A percentile compares a stretch with the other conserved stretches of the same genome.
Conservation (phyloP, 2,797 vertebrate species). For the Atherinosoma microstoma region DNA sequence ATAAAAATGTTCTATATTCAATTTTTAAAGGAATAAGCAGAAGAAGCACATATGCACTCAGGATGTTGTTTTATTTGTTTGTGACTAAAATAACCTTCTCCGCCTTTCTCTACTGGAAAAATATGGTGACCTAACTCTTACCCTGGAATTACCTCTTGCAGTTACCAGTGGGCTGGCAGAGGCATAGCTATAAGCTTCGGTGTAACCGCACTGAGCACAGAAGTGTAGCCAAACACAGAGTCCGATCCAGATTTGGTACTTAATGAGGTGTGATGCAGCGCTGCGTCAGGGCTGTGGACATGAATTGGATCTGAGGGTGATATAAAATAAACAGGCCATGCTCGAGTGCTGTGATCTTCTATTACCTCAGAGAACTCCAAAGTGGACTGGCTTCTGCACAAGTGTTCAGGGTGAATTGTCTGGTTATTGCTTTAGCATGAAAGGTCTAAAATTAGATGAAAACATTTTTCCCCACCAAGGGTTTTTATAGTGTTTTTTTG, state of each 20-base stretch:
- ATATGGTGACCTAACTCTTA: constrained; percentile 31
- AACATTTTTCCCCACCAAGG: constrained; percentile 14
- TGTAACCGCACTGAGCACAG: constrained; percentile 27
- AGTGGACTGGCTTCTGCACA: constrained; percentile 15
- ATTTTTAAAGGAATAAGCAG: not conserved
- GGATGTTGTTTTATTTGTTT: constrained; percentile 7
- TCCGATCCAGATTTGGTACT: constrained; percentile 54
- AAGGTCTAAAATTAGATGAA: constrained; percentile 46
- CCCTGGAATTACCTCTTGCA: constrained; percentile 49
- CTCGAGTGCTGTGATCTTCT: constrained; percentile 34
- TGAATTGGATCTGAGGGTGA: constrained; percentile 45
- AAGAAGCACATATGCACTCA: not conserved
- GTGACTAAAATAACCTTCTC: constrained; percentile 34
- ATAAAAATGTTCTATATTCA: no score
- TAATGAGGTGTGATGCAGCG: constrained; percentile 68
- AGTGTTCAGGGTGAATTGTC: constrained; percentile 22
- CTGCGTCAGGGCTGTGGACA: constrained; percentile 29
- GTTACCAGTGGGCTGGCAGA: constrained; percentile 21
- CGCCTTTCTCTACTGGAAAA: constrained; percentile 21
- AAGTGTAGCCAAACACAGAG: constrained; percentile 44
- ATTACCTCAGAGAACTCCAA: constrained; percentile 24
- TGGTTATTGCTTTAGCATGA: constrained; percentile 40
- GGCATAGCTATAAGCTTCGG: constrained; percentile 17
- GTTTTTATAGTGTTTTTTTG: constrained; percentile 9
- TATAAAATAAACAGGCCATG: constrained; percentile 60